Conservation (phyloP, 1,140 invertebrate genomes). For the Hycleus cichorii region DNA sequence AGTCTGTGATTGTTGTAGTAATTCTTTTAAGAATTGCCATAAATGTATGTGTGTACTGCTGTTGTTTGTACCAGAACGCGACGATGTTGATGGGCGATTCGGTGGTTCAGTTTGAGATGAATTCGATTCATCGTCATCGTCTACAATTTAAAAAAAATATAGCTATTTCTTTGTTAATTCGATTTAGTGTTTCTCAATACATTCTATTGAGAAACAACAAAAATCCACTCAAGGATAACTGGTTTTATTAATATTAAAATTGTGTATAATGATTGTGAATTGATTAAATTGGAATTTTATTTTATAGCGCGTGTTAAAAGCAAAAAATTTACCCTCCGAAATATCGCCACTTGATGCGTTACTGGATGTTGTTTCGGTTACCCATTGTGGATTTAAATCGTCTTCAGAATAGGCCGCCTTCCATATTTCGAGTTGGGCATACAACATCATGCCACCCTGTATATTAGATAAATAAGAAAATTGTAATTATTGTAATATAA, state of each 20-base stretch:
- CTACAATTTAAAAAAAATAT: slow-evolving; percentile 35
- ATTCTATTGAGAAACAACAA: no score
- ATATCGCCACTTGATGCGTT: slow-evolving; percentile 46
- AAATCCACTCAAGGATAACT: neutral
- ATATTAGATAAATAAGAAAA: no score
- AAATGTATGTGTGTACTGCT: slow-evolving; percentile 79
- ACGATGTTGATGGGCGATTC: slow-evolving; percentile 32
- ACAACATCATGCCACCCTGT: slow-evolving; percentile 75
- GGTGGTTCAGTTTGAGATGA: slow-evolving; percentile 22
- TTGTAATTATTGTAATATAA: no score
- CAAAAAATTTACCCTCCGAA: slow-evolving; percentile 48
- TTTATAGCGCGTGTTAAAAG: no score
- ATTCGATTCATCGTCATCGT: slow-evolving; percentile 49
- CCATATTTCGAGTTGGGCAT: slow-evolving; percentile 88
- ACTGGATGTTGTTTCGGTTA: slow-evolving; percentile 34
- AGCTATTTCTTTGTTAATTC: no score
- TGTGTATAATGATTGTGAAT: neutral
- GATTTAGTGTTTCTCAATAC: no score
- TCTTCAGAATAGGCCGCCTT: slow-evolving; percentile 60
- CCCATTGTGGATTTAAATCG: slow-evolving; percentile 40
- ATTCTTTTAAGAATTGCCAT: slow-evolving; percentile 99
- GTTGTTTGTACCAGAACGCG: slow-evolving; percentile 13
- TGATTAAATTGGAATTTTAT: neutral
- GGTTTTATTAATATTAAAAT: neutral
- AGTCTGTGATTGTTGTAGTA: slow-evolving; percentile 75